phyloP scores from a whole-genome alignment of 2,113 vertebrate genomes.

The Plotosus lineatus region DNA sequence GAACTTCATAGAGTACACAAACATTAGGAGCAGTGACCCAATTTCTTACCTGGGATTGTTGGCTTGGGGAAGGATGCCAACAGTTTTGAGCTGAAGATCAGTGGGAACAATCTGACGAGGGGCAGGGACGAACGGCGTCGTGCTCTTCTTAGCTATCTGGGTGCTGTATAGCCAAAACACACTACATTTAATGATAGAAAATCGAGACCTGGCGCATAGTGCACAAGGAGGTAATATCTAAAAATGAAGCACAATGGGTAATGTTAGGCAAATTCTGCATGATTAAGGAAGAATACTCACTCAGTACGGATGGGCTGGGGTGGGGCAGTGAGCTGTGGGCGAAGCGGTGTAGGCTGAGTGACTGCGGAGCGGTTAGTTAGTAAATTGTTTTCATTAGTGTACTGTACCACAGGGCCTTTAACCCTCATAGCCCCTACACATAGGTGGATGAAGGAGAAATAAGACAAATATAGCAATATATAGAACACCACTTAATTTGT shows the following conservation, averaged over 20 bases:
- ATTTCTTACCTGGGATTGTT: constrained; percentile 60
- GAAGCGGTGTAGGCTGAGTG: constrained; percentile 30
- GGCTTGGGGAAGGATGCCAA: constrained; percentile 46
- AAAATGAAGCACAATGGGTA: background rate
- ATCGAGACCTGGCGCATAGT: background rate
- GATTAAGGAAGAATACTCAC: constrained; percentile 59
- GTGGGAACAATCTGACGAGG: constrained; percentile 37
- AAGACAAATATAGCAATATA: background rate
- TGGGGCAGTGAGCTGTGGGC: constrained; percentile 35
- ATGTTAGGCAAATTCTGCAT: background rate
- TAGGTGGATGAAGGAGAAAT: background rate
- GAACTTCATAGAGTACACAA: background rate
- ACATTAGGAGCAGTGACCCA: background rate
- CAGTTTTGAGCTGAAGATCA: constrained; percentile 54
- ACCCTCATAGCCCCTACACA: constrained; percentile 83
- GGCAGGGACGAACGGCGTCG: constrained; percentile 77
- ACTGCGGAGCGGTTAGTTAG: constrained; percentile 51
- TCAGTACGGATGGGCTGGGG: constrained; percentile 61
- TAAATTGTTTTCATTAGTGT: constrained; percentile 76
- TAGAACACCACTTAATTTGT: background rate
- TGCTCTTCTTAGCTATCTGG: constrained; percentile 97
- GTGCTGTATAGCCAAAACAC: constrained; percentile 67
- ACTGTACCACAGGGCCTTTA: constrained; percentile 95
- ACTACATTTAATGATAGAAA: background rate
- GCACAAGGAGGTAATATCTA: background rate